phyloP scores from a whole-genome alignment of 2,888 invertebrate genomes.

The Heliconius cydno region DNA sequence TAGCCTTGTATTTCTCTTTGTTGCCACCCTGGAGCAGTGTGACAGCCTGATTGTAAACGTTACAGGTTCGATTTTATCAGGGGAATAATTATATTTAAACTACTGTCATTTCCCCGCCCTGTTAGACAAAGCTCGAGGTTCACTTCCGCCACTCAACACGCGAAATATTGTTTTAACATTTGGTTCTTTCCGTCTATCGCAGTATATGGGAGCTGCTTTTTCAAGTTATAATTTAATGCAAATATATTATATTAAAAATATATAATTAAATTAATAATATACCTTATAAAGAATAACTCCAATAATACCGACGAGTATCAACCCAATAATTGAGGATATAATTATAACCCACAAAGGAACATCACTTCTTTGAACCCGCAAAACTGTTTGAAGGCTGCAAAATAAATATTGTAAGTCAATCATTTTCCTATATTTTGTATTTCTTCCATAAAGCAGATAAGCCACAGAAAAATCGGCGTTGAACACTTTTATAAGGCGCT shows the following conservation, averaged over 20 bases:
- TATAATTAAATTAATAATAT: neutral
- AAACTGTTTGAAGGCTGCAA: conserved; percentile 43
- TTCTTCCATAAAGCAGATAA: too few relatives aligned
- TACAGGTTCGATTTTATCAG: neutral
- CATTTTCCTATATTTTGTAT: neutral
- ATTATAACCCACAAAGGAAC: conserved; percentile 44
- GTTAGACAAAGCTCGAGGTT: neutral
- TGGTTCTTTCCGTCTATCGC: neutral
- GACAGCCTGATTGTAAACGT: neutral
- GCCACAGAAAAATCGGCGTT: too few relatives aligned
- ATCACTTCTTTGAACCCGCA: conserved; percentile 31
- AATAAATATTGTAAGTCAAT: neutral
- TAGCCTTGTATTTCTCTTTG: too few relatives aligned
- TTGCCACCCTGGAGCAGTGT: too few relatives aligned
- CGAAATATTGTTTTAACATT: neutral
- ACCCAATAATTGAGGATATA: conserved; percentile 43
- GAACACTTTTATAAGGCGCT: neutral
- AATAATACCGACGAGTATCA: conserved; percentile 46
- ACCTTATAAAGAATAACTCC: conserved; percentile 50
- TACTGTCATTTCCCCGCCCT: neutral
- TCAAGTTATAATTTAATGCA: neutral
- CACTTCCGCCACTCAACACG: neutral
- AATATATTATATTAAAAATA: neutral
- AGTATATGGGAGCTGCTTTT: neutral
- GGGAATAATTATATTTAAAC: neutral